Conservation (phyloP, 2,797 vertebrate genomes). For the Fringilla coelebs region DNA sequence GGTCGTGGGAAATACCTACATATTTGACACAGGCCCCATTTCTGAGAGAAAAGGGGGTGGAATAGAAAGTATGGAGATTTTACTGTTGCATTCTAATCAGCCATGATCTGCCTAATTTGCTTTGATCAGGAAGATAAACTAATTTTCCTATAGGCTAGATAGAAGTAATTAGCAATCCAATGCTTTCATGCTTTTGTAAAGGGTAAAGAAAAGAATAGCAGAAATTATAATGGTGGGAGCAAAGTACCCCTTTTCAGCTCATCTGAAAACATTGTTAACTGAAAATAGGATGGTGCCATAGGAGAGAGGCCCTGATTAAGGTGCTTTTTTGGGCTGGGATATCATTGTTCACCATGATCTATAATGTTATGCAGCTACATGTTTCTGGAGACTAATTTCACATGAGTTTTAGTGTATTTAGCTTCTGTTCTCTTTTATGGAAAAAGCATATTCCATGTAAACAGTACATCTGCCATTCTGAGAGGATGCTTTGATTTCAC, state of each 20-base stretch:
- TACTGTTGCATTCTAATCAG: constrained; percentile 82
- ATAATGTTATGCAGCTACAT: neutral
- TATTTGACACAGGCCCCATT: constrained; percentile 83
- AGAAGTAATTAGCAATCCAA: constrained; percentile 80
- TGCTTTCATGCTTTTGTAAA: constrained; percentile 79
- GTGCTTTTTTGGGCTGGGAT: constrained; percentile 8
- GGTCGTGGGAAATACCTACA: constrained; percentile 87
- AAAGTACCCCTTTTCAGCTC: constrained; percentile 67
- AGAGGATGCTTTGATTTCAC: neutral
- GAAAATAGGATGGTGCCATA: constrained; percentile 60
- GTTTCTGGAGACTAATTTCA: constrained; percentile 6
- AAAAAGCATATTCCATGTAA: neutral
- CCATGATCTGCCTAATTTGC: constrained; percentile 81
- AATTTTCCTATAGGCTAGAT: constrained; percentile 79
- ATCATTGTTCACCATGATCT: neutral
- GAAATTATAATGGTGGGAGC: constrained; percentile 70
- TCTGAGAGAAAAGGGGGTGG: constrained; percentile 78
- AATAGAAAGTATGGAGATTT: constrained; percentile 81
- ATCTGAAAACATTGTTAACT: constrained; percentile 68
- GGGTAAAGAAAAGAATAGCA: constrained; percentile 70
- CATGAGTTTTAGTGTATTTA: neutral
- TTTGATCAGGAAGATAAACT: constrained; percentile 85
- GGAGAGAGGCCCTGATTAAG: constrained; percentile 38
- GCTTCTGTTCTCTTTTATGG: neutral
- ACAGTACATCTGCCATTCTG: neutral